Base-by-base conservation (phyloP, 2,888 invertebrate genomes). In the Cephus rjabovi region DNA sequence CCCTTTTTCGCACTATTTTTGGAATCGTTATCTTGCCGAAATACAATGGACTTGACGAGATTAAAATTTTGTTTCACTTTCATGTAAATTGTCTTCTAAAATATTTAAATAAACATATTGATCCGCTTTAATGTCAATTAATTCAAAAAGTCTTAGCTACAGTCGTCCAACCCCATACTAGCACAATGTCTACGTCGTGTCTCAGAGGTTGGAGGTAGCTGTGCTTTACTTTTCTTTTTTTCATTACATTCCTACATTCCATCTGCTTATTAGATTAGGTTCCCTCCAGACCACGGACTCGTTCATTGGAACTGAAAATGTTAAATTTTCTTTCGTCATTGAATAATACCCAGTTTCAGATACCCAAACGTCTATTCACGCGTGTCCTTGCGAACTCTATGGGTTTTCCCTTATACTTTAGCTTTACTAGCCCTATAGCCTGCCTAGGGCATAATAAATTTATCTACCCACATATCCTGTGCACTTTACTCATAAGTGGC, bases 231-330 rank as follows among this genome's bases (percentile, higher is more conserved):
- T 37, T 37, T 37, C 0, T 4, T 37, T 37, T 15, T 35, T 12
- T 12, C 12, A 15, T 4, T 37, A 69, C 11, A 73, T 77, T 70
- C 15, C 40, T 56, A 12, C 37, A 4, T 37, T 37, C 12, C 37
- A 37, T 37, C 37, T 37, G 37, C 37, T 37, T 15, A 37, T 37
- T 37, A 37, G 90, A 37, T 37, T 37, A 37, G 90, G 12, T 23
- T 70, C 2, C 31, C 23, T 70, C 30, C 30, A 70, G 4, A 70
- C 30, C 70, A 9, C 11, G 11, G 3, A 30, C 1, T 70, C 15
- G 30, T 12, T 1, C 30, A 9, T n/a, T 92, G 69, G 92, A 94
- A 85, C 94, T 87, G 92, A 94, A 83, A 94, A 94, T 80, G 95
- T 95, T 86, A 30, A 70, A 78, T 71, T 77, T 76, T 30, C 35